A percentile compares a stretch with the other conserved stretches of the same genome.
Conservation (phyloP, 2,888 invertebrate genomes). For the Drosophila planitibia region DNA sequence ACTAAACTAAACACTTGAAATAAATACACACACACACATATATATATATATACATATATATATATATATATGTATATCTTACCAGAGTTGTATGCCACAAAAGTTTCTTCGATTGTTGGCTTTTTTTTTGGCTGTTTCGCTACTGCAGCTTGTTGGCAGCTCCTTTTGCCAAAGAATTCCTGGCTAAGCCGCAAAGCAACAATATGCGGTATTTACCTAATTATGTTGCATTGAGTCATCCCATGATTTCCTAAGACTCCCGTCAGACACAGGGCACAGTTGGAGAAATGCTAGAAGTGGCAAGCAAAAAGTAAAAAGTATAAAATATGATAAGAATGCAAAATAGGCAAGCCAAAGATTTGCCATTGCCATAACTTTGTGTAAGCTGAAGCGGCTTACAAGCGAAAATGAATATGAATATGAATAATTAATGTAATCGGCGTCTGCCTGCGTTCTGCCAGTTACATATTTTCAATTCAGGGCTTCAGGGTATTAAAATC, state of each 20-base stretch:
- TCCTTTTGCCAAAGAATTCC: neutral
- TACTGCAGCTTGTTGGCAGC: slow-evolving; percentile 11
- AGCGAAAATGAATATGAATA: neutral
- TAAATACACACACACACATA: neutral
- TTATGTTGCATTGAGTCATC: neutral
- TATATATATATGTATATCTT: neutral
- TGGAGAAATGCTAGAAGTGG: neutral
- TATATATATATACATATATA: neutral
- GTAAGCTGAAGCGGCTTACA: neutral
- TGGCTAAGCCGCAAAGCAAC: neutral
- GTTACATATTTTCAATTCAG: neutral
- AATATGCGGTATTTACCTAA: neutral
- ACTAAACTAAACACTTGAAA: slow-evolving; percentile 35
- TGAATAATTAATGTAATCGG: neutral
- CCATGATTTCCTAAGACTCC: neutral
- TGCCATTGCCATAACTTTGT: neutral
- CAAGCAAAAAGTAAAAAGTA: neutral
- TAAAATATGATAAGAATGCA: neutral
- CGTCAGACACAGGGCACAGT: neutral
- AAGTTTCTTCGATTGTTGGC: slow-evolving; percentile 2
- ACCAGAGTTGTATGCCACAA: slow-evolving; percentile 2
- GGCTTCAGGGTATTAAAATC: neutral
- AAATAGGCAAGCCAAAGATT: neutral
- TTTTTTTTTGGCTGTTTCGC: neutral
- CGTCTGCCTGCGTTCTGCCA: neutral